Conservation (phyloP, 2,888 invertebrate genomes). For the Stenchaetothrips biformis region DNA sequence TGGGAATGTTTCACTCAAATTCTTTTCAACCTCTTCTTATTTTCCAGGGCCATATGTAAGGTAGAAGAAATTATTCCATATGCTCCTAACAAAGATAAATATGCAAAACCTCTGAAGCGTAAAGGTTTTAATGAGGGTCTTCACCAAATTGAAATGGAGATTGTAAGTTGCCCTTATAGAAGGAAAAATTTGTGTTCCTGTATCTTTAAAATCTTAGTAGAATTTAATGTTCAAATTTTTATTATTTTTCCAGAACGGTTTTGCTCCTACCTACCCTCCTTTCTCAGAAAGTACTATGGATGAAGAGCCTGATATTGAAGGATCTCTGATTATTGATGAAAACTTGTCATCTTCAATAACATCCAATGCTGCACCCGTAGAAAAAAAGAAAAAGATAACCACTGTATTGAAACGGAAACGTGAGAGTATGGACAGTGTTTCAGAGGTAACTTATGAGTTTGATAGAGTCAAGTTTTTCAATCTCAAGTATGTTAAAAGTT, state of each 20-base stretch:
- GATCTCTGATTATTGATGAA: conserved; percentile 20
- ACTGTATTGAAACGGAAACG: conserved; percentile 29
- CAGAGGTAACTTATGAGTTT: conserved; percentile 10
- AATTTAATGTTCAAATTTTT: background rate
- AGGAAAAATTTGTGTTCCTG: no score
- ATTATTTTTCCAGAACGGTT: conserved; percentile 17
- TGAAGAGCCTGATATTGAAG: background rate
- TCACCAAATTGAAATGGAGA: conserved; percentile 77
- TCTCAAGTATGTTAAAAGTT: background rate
- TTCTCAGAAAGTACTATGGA: background rate
- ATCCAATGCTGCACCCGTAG: background rate
- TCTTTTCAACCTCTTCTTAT: conserved; percentile 31
- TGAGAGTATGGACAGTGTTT: conserved; percentile 28
- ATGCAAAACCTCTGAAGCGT: conserved; percentile 70
- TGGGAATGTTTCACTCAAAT: conserved; percentile 28
- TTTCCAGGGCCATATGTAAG: conserved; percentile 64
- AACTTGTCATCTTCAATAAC: background rate
- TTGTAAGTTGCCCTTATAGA: conserved; percentile 42
- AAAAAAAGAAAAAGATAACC: background rate
- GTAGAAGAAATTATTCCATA: conserved; percentile 83
- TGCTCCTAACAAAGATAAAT: conserved; percentile 71
- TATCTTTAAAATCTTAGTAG: background rate
- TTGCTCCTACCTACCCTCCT: background rate
- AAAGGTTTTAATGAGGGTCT: conserved; percentile 84
- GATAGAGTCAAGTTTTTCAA: conserved; percentile 6